Percentiles rank a stretch among this genome's conserved stretches.
phyloP scores from a whole-genome alignment of 2,888 invertebrate species.

The Sympetrum striolatum region DNA sequence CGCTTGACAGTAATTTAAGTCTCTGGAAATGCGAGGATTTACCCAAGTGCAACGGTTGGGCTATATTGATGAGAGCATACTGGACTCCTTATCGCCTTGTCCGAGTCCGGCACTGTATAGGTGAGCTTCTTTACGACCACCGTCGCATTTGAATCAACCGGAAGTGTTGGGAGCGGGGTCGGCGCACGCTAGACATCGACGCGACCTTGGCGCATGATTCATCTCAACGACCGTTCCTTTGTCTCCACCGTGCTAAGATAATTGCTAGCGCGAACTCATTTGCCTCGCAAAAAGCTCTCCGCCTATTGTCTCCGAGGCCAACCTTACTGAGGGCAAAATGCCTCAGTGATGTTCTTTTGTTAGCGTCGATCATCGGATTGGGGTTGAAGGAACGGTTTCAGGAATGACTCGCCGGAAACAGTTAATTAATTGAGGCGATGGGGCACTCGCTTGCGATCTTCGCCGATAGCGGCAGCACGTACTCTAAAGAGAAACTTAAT shows the following conservation, averaged over 20 bases:
- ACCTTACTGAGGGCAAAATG: background rate
- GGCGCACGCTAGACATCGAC: background rate
- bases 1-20: no score
- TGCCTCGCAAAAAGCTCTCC: background rate
- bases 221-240: background rate
- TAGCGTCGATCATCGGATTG: background rate
- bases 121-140: no score
- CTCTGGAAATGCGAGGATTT: no score
- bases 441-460: background rate
- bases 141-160: background rate
- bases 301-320: background rate
- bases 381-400: background rate
- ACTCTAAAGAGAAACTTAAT: no score
- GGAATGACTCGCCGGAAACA: background rate
- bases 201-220: background rate
- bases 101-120: no score
- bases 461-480: background rate
- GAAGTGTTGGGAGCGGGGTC: background rate
- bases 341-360: background rate
- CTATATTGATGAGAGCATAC: no score
- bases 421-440: background rate
- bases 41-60: no score
- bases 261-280: background rate
- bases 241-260: background rate
- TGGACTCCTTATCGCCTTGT: no score